Evolutionary conservation across 2,113 vertebrate species (phyloP).

Genomic region (Apistogramma diplotaenia): DNA sequence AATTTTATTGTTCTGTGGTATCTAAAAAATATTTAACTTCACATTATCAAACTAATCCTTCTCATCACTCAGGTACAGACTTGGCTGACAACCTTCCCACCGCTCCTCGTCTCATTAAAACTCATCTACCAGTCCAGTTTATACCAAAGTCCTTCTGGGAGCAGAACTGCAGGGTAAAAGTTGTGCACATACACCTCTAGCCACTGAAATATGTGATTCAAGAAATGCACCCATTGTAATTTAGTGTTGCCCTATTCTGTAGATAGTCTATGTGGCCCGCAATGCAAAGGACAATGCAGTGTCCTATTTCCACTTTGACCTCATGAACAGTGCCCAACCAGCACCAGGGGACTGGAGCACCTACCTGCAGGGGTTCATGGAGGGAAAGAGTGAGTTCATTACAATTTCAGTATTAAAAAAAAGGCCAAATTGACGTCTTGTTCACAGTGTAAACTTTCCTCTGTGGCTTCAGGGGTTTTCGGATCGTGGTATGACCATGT

Average conservation of each 20-base stretch:
- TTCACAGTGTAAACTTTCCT: no score
- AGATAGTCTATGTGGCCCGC: slow-evolving; percentile 86
- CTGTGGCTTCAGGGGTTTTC: no score
- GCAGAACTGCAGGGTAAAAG: not conserved
- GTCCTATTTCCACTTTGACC: slow-evolving; percentile 85
- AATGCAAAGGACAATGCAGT: slow-evolving; percentile 89
- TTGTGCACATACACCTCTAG: not conserved
- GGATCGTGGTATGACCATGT: no score
- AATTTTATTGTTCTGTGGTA: not conserved
- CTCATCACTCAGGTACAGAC: not conserved
- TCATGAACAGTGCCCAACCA: slow-evolving; percentile 78
- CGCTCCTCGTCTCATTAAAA: no score
- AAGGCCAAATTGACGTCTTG: no score
- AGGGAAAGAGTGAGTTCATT: no score
- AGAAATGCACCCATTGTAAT: not conserved
- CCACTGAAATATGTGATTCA: not conserved
- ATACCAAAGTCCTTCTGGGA: no score
- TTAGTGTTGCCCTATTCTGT: not conserved
- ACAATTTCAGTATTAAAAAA: not conserved
- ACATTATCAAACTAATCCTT: not conserved
- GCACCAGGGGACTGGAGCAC: slow-evolving; percentile 80
- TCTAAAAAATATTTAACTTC: not conserved
- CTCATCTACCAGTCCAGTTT: no score
- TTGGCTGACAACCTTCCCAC: not conserved
- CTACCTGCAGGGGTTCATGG: slow-evolving; percentile 76